Base-by-base conservation (phyloP, 2,888 invertebrate genomes). In the Xestia sexstrigata region DNA sequence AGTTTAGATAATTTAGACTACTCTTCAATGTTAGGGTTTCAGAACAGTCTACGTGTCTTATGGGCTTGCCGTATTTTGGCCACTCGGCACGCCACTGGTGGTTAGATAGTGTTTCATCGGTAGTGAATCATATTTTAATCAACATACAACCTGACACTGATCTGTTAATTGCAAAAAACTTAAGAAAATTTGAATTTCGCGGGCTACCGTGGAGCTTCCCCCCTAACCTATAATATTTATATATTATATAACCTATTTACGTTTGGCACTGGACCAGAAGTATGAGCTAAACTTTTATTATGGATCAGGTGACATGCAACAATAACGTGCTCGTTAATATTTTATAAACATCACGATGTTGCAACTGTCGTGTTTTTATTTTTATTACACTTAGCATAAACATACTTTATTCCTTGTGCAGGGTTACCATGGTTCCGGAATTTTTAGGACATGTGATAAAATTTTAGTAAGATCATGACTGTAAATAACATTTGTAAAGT, bases 301-400 rank as follows among this genome's bases (percentile, higher is more conserved):
- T 35, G 52, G 11, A 35, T 76, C 58, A 52, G 39, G 13, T 30
- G 11, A 67, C 52, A 15, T 55, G 55, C 26, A 70, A 52, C 47
- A 62, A 68, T 68, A 83, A 35, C 62, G 62, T 71, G 55, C 35
- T 7, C 4, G 11, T 30, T 72, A n/a, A n/a, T n/a, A 68, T 77
- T 62, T 81, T 77, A 83, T 72, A 83, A 83, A 83, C 47, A 78
- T 55, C 49, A 69, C 71, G 42, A 49, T 70, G 45, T 81, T 73
- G 67, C 62, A 66, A 67, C 42, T 42, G 8, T 26, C 39, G 15
- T 30, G 17, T 60, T 60, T 72, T 72, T 62, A 62, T 15, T 65
- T 42, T 63, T 42, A 23, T 52, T 35, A 55, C 63, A 62, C 15
- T n/a, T 30, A 35, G 9, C n/a, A 47, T 60, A 55, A 67, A 52